Conservation (phyloP, 1,140 invertebrate genomes). For the Sitobion miscanthi region DNA sequence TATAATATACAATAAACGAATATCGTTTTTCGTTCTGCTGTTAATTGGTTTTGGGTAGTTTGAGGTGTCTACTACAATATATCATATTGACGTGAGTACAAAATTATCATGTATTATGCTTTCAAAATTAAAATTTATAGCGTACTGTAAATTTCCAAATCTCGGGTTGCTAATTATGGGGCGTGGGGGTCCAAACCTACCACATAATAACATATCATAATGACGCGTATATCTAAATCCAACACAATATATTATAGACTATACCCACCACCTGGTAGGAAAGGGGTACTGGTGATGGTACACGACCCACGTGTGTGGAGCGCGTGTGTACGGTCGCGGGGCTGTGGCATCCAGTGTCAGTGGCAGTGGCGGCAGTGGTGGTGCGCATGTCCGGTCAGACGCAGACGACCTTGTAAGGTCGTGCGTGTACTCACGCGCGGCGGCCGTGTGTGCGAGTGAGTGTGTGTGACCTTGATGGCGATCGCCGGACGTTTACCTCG, state of each 20-base stretch:
- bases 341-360: neutral
- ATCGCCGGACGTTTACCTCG: conserved; percentile 50
- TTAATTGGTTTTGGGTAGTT: neutral
- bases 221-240: neutral
- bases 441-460: neutral
- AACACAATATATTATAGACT: neutral
- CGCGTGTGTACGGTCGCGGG: neutral
- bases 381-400: neutral
- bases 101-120: neutral
- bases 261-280: neutral
- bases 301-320: neutral
- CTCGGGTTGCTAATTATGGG: neutral
- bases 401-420: conserved; percentile 55
- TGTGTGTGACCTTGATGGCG: conserved; percentile 40
- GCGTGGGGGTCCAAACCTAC: neutral
- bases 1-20: neutral
- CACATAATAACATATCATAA: neutral
- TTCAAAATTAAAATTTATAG: neutral
- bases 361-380: neutral
- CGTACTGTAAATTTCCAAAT: neutral
- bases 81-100: neutral
- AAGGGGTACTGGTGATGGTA: neutral
- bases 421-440: neutral
- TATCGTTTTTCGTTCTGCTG: neutral
- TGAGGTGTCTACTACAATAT: neutral